Conservation (phyloP, 1,140 invertebrate species). For the Heliconius congener region DNA sequence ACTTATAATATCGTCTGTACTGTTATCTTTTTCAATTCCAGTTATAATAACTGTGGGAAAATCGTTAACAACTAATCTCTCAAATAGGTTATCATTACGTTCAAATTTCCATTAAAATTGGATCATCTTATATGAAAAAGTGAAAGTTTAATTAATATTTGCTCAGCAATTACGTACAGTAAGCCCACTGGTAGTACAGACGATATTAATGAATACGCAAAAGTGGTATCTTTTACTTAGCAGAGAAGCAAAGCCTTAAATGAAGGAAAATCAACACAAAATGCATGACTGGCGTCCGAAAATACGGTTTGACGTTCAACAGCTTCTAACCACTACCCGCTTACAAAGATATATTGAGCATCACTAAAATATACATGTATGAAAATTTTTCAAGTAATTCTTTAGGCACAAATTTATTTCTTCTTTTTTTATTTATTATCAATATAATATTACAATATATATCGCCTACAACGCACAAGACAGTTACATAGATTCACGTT, state of each 20-base stretch:
- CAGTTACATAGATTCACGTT: slow-evolving; percentile 58
- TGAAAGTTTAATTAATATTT: neutral
- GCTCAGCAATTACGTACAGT: neutral
- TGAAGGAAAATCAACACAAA: slow-evolving; percentile 57
- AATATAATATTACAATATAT: slow-evolving; percentile 56
- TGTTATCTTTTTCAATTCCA: neutral
- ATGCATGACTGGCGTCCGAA: slow-evolving; percentile 73
- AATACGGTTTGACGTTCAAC: slow-evolving; percentile 57
- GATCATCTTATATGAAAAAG: neutral
- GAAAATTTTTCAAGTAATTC: slow-evolving; percentile 67
- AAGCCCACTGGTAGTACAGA: slow-evolving; percentile 5
- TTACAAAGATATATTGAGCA: slow-evolving; percentile 77
- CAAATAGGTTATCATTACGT: neutral
- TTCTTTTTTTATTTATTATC: slow-evolving; percentile 50
- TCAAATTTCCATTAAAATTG: neutral
- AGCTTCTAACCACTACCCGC: slow-evolving; percentile 74
- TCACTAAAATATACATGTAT: slow-evolving; percentile 75
- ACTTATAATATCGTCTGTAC: slow-evolving; percentile 4
- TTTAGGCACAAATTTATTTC: slow-evolving; percentile 79
- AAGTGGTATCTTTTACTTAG: slow-evolving; percentile 41
- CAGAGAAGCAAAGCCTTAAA: slow-evolving; percentile 42
- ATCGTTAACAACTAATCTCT: neutral
- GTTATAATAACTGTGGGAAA: neutral
- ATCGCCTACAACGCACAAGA: slow-evolving; percentile 73
- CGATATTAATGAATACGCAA: slow-evolving; percentile 24